A percentile compares a stretch with the other conserved stretches of the same genome.
Evolutionary conservation across 2,113 vertebrate species (phyloP).

Genomic region (Camarhynchus parvulus): DNA sequence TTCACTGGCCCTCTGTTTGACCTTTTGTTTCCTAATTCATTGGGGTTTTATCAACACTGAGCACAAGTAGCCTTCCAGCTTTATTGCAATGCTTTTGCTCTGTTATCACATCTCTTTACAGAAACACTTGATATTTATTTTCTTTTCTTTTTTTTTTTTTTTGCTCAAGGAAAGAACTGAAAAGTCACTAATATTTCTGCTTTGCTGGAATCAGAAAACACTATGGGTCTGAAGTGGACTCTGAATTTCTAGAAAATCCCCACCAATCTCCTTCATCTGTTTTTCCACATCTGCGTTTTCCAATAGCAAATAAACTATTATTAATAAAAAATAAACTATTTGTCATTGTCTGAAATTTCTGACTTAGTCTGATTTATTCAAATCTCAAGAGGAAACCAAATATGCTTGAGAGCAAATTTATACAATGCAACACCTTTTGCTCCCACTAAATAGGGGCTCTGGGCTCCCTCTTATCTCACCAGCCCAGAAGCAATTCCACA

Average conservation of each 20-base stretch:
- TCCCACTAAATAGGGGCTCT: neutral
- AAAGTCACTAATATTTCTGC: neutral
- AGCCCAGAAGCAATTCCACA: neutral
- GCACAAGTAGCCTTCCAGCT: neutral
- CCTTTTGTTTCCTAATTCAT: neutral
- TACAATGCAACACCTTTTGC: neutral
- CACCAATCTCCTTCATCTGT: neutral
- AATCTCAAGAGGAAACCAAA: neutral
- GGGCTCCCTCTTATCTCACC: slow-evolving; percentile 16
- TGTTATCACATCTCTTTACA: neutral
- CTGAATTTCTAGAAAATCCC: neutral
- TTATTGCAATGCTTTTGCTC: neutral
- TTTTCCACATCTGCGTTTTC: neutral
- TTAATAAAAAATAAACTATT: neutral
- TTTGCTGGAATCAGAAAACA: neutral
- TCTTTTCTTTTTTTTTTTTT: neutral
- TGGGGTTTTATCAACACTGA: neutral
- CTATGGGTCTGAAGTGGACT: neutral
- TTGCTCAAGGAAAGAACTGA: neutral
- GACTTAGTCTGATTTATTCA: neutral
- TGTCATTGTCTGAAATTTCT: neutral
- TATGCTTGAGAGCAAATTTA: neutral
- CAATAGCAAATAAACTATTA: neutral
- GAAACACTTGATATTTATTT: neutral
- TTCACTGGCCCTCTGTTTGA: neutral